Percentiles rank a stretch among this genome's conserved stretches.
Conservation (phyloP, 2,797 vertebrate genomes). For the Sciurus carolinensis region DNA sequence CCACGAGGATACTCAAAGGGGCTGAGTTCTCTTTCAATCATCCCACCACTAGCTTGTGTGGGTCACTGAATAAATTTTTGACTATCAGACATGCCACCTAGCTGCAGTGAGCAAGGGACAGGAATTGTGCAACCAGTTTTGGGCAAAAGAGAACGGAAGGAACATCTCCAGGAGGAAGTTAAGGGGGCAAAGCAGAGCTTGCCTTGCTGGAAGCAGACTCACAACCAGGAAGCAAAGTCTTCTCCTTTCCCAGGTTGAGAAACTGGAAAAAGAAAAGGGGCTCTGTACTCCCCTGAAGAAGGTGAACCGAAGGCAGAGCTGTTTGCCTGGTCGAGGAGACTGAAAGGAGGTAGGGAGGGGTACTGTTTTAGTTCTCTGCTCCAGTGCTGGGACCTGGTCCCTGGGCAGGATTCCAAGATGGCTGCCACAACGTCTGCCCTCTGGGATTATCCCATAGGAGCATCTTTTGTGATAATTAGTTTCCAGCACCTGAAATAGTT, state of each 20-base stretch:
- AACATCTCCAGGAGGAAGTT: not conserved
- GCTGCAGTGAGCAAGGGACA: not conserved
- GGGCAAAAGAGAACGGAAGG: not conserved
- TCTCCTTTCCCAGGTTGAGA: not conserved
- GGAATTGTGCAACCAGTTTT: not conserved
- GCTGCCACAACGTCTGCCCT: not conserved
- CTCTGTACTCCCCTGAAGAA: not conserved
- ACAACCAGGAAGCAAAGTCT: not conserved
- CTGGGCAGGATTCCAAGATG: not conserved
- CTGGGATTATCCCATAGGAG: not conserved
- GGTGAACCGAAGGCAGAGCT: no score
- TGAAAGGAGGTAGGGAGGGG: not conserved
- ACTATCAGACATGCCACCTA: not conserved
- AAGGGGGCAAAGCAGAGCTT: not conserved
- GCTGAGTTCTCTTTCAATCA: not conserved
- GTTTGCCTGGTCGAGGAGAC: no score
- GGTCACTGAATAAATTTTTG: not conserved
- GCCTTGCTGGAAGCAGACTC: not conserved
- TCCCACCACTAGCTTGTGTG: not conserved
- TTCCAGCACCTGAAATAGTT: conserved; percentile 20
- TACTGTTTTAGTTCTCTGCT: not conserved
- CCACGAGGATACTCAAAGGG: not conserved
- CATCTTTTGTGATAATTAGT: not conserved
- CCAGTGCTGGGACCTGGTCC: not conserved
- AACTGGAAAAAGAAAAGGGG: not conserved